These are phyloP conservation scores for Phaonia tiefii DNA, from an alignment of 2,888 invertebrate species.

Conservation along the genomic window DNA sequence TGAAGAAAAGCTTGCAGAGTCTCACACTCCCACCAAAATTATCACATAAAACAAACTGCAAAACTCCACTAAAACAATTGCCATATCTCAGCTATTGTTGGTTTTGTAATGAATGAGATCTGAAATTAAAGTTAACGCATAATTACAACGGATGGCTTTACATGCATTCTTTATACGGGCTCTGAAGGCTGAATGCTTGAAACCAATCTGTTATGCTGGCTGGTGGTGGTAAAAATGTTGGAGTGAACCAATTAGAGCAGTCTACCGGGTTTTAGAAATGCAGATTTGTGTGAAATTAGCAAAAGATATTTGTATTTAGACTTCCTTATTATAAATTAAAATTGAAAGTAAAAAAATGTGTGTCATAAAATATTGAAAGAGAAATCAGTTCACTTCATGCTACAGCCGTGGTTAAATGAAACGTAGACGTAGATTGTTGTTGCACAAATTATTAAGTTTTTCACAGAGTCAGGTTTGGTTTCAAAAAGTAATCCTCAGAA, in stretches of 20 bases:
- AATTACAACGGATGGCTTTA: constrained; percentile 42
- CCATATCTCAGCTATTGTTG: constrained; percentile 4
- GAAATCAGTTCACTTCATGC: no score
- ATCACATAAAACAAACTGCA: constrained; percentile 29
- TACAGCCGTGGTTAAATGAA: no score
- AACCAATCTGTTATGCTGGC: not conserved
- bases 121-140: constrained; percentile 39
- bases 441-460: not conserved
- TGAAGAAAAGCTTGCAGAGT: constrained; percentile 41
- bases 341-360: no score
- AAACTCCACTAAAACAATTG: constrained; percentile 10
- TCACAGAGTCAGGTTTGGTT: no score
- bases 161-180: constrained; percentile 6
- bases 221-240: constrained; percentile 5
- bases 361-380: no score
- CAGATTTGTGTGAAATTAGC: not conserved
- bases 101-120: constrained; percentile 37
- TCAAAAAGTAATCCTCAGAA: no score
- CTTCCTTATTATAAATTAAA: constrained; percentile 27
- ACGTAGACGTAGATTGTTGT: not conserved
- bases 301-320: not conserved
- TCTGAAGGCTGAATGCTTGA: not conserved
- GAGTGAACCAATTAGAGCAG: constrained; percentile 28
- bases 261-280: not conserved
- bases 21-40: constrained; percentile 60